phyloP scores from a whole-genome alignment of 2,888 invertebrate genomes.

The Elgonia sp. region DNA sequence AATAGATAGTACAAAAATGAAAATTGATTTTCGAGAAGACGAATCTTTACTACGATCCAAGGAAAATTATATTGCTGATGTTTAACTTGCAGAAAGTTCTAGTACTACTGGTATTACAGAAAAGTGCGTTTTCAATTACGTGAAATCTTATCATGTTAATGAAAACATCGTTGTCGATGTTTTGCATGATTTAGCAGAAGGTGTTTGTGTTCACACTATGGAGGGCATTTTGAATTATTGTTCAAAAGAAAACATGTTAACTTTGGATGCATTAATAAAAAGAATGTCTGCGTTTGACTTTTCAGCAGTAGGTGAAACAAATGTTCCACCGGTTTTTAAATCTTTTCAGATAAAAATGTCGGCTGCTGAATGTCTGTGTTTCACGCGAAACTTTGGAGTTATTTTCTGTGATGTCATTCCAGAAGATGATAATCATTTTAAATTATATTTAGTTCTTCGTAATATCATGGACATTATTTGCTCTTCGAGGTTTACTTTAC shows the following conservation, averaged over 20 bases:
- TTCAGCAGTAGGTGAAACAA: conserved; percentile 9
- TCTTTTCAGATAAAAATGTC: conserved; percentile 51
- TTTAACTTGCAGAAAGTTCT: conserved; percentile 4
- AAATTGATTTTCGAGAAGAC: conserved; percentile 39
- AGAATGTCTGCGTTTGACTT: conserved; percentile 43
- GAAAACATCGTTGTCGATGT: conserved; percentile 53
- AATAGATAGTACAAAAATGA: conserved; percentile 4
- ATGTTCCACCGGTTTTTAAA: conserved; percentile 32
- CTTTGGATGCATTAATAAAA: conserved; percentile 10
- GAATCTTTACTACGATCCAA: conserved; percentile 9
- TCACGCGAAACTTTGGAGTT: conserved; percentile 48
- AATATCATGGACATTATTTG: conserved; percentile 56
- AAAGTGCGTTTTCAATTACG: conserved; percentile 61
- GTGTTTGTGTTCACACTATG: conserved; percentile 35
- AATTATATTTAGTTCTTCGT: conserved; percentile 42
- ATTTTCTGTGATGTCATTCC: conserved; percentile 32
- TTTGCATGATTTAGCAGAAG: conserved; percentile 63
- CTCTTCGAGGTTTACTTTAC: conserved; percentile 12
- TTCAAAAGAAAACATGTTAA: conserved; percentile 28
- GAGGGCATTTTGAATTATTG: conserved; percentile 35
- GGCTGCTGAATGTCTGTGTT: conserved; percentile 43
- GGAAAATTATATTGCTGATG: conserved; percentile 36
- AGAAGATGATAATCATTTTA: conserved; percentile 37
- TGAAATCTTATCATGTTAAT: conserved; percentile 52
- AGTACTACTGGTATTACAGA: conserved; percentile 30